phyloP scores from a whole-genome alignment of 1,140 invertebrate species.

The Habropoda laboriosa region DNA sequence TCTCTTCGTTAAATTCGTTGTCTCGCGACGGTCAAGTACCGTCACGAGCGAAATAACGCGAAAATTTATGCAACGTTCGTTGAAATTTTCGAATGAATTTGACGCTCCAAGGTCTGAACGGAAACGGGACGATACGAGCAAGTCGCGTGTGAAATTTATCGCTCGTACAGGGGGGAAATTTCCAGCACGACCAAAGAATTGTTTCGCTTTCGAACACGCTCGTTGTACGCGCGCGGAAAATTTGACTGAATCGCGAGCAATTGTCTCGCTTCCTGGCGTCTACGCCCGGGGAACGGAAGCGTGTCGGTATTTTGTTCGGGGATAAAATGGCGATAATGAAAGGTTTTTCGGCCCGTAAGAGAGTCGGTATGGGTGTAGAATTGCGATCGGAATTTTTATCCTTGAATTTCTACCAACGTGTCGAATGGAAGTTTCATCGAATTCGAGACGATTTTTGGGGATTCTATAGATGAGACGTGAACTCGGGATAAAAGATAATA shows the following conservation, averaged over 20 bases:
- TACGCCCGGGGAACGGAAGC: not conserved
- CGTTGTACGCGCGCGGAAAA: not conserved
- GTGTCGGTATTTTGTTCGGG: not conserved
- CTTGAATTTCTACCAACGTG: too few relatives aligned
- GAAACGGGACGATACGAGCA: constrained; percentile 18
- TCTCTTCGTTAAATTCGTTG: constrained; percentile 6
- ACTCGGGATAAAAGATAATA: too few relatives aligned
- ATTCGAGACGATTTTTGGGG: too few relatives aligned
- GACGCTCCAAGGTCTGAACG: not conserved
- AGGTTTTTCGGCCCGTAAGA: not conserved
- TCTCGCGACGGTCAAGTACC: not conserved
- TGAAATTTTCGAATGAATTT: constrained; percentile 31
- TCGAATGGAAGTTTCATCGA: too few relatives aligned
- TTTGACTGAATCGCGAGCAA: constrained; percentile 11
- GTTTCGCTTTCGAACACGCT: not conserved
- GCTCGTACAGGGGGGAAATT: not conserved
- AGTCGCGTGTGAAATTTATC: constrained; percentile 6
- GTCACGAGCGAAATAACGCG: not conserved
- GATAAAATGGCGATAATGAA: not conserved
- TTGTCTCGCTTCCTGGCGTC: constrained; percentile 13
- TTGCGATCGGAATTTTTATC: too few relatives aligned
- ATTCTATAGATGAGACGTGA: too few relatives aligned
- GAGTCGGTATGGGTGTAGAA: too few relatives aligned
- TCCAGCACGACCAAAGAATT: not conserved
- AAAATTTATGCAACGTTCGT: constrained; percentile 22